phyloP scores from a whole-genome alignment of 2,113 vertebrate genomes.

The Puffinus mauretanicus region DNA sequence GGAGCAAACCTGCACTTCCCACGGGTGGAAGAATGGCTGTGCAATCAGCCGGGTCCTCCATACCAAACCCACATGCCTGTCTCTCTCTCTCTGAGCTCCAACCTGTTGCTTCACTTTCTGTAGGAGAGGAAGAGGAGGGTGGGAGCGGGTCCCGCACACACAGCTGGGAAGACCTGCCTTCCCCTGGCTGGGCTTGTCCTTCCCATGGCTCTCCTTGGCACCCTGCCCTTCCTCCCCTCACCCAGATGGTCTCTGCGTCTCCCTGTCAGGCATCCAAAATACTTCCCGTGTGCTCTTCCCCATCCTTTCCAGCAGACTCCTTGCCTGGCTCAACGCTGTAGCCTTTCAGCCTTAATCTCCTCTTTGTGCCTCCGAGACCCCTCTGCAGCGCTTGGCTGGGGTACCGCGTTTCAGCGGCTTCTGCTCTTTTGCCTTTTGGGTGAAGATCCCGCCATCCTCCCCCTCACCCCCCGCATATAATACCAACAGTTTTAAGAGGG shows the following conservation, averaged over 20 bases:
- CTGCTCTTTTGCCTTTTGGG: constrained; percentile 9
- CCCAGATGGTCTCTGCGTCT: constrained; percentile 17
- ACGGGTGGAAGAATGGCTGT: neutral
- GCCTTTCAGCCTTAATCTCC: constrained; percentile 34
- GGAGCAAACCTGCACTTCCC: neutral
- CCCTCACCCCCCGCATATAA: too few relatives aligned
- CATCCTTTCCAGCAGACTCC: neutral
- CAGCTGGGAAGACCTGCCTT: neutral
- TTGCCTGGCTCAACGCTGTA: neutral
- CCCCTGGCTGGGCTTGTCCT: neutral
- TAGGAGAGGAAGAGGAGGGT: neutral
- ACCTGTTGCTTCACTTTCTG: neutral
- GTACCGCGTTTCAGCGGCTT: neutral
- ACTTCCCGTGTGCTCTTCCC: neutral
- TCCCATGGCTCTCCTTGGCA: neutral
- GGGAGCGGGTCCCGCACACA: accelerated
- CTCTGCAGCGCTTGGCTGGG: neutral
- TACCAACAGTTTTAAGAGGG: neutral
- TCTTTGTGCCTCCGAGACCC: neutral
- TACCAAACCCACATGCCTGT: accelerated
- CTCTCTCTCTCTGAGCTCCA: neutral
- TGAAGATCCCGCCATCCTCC: neutral
- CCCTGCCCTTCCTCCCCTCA: constrained; percentile 10
- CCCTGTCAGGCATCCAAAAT: constrained; percentile 14
- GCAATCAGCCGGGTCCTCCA: neutral